Percentiles rank a stretch among this genome's conserved stretches.
phyloP scores from a whole-genome alignment of 2,113 vertebrate genomes.

The Tylochromis polylepis region DNA sequence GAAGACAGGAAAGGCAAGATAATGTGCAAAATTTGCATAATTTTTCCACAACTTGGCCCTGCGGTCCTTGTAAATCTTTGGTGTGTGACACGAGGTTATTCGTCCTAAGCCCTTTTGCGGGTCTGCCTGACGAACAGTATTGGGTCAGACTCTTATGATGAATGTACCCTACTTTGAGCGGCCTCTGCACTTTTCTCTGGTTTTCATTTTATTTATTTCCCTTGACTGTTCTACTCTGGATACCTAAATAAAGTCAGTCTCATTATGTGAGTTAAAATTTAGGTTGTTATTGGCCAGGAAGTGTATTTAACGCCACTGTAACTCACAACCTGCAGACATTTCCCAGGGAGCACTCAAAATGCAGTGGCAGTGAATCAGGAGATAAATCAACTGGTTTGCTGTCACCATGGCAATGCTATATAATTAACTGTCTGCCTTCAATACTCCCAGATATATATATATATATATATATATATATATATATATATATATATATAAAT shows the following conservation, averaged over 20 bases:
- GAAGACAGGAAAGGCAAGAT: conserved; percentile 27
- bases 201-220: conserved; percentile 24
- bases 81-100: conserved; percentile 26
- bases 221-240: neutral
- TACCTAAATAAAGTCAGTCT: conserved; percentile 22
- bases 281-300: neutral
- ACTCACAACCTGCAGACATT: conserved; percentile 30
- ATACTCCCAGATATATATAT: neutral
- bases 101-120: conserved; percentile 28
- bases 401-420: conserved; percentile 21
- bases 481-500: neutral
- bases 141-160: conserved; percentile 41
- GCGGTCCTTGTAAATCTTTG: conserved; percentile 33
- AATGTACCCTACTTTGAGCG: conserved; percentile 39
- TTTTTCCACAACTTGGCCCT: conserved; percentile 27
- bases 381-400: conserved; percentile 19
- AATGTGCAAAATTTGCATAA: conserved; percentile 46
- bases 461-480: too few species aligned
- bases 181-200: neutral
- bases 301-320: neutral
- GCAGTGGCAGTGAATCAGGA: neutral
- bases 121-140: conserved; percentile 41
- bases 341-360: neutral
- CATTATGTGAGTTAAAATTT: conserved; percentile 11
- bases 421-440: neutral